Evolutionary conservation across 2,113 vertebrate genomes (phyloP), one percentile per base, ranked within the genome.

Genomic region (Ameiurus melas): DNA sequence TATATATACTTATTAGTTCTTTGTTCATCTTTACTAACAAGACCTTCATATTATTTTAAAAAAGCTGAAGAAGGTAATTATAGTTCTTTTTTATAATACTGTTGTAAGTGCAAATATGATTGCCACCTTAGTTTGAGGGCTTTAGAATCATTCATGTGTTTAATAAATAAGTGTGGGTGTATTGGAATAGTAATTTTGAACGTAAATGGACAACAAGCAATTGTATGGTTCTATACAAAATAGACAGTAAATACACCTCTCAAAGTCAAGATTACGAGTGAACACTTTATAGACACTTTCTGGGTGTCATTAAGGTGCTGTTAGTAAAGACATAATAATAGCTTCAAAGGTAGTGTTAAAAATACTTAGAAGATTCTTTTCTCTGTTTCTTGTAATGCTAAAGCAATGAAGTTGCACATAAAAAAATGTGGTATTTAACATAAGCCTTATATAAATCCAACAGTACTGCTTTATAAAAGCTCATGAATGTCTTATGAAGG

Each of bases 401-500:
- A 81, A 33, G 19, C 30, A 43, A 83, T 62, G 22, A 62, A 27
- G 57, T 25, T 83, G n/a, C n/a, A n/a, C 57, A 83, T 62, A 62
- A 83, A 81, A 62, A 39, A 12, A 7, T 5, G 58, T 33, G 12
- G 57, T 33, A 62, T 62, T 39, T 62, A 60, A 27, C 30, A 39
- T 43, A 83, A 83, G 20, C 33, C 13, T 62, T 25, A 62, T 22
- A 62, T 83, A 83, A 81, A 83, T 83, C 33, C 80, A 83, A 62
- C 17, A 36, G 57, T 57, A 60, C 20, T 82, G 22, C 80, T 83
- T 83, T 58, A 62, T 62, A 14, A 62, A 83, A 62, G 20, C 33
- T 83, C 57, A 83, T 62, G 57, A 83, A 83, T 83, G 80, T 83
- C 57, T 83, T 81, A 39, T 83, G 33, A 83, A 83, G 36, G 80